These are phyloP conservation scores for Leptura quadrifasciata DNA, from an alignment of 2,888 invertebrate genomes.

Conservation along the genomic window DNA sequence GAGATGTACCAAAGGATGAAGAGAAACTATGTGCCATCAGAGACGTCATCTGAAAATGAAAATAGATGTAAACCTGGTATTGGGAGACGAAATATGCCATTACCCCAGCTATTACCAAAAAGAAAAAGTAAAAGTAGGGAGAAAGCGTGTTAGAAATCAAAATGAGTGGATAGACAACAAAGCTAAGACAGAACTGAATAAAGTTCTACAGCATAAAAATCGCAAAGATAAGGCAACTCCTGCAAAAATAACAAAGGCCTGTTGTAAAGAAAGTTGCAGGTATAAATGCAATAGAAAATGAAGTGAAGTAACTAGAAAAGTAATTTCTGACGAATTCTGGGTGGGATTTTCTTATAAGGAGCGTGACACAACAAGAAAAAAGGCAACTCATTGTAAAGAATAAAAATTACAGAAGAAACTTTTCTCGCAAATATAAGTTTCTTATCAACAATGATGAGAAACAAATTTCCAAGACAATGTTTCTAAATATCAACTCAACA, in stretches of 20 bases:
- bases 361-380: conserved; percentile 58
- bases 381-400: conserved; percentile 43
- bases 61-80: neutral
- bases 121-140: conserved; percentile 15
- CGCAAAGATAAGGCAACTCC: conserved; percentile 32
- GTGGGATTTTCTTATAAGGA: conserved; percentile 50
- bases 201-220: conserved; percentile 41
- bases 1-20: too few relatives aligned
- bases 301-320: conserved; percentile 40
- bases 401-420: neutral
- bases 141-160: conserved; percentile 36
- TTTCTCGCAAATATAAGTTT: neutral
- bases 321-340: conserved; percentile 32
- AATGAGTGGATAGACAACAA: conserved; percentile 41
- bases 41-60: conserved; percentile 1
- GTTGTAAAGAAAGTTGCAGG: conserved; percentile 38
- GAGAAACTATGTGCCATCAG: conserved; percentile 16
- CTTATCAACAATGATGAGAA: neutral
- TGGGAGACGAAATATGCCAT: conserved; percentile 1
- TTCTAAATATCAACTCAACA: too few relatives aligned
- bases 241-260: conserved; percentile 3
- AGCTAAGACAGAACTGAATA: conserved; percentile 42
- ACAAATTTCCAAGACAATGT: neutral
- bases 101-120: neutral
- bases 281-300: conserved; percentile 33